phyloP scores from a whole-genome alignment of 2,888 invertebrate genomes.

The Ethmia dodecea region DNA sequence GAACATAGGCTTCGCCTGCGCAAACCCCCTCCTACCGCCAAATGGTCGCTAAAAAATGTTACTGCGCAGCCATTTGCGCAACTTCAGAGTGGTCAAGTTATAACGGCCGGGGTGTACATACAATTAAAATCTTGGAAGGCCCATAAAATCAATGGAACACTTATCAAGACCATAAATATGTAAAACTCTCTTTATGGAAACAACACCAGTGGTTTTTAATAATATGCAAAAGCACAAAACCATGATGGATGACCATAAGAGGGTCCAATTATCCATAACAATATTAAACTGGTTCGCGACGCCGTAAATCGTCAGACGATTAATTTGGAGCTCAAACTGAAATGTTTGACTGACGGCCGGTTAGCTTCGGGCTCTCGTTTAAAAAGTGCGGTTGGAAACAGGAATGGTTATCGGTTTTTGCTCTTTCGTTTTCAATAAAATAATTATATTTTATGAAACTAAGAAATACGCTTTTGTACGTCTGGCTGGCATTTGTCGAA shows the following conservation, averaged over 20 bases:
- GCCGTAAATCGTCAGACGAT: constrained; percentile 44
- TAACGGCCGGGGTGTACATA: no score
- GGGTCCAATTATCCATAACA: constrained; percentile 32
- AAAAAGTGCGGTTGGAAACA: constrained; percentile 8
- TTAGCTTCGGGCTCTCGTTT: constrained; percentile 14
- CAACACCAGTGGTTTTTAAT: constrained; percentile 1
- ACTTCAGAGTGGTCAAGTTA: no score
- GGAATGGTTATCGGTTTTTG: not conserved
- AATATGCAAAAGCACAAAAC: constrained; percentile 8
- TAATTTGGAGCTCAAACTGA: constrained; percentile 50
- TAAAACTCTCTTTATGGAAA: not conserved
- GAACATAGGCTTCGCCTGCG: no score
- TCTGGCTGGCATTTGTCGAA: no score
- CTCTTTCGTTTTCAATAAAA: not conserved
- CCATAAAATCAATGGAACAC: no score
- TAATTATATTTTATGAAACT: not conserved
- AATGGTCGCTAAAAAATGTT: no score
- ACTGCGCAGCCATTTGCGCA: no score
- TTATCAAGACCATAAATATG: constrained; percentile 36
- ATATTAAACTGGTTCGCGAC: constrained; percentile 10
- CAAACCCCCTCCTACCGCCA: no score
- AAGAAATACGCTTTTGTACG: no score
- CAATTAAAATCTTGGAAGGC: no score
- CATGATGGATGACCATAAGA: constrained; percentile 25
- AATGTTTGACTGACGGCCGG: constrained; percentile 19